Evolutionary conservation across 2,888 invertebrate genomes (phyloP), one percentile per base, ranked within the genome.

Genomic region (Adineta ricciae): DNA sequence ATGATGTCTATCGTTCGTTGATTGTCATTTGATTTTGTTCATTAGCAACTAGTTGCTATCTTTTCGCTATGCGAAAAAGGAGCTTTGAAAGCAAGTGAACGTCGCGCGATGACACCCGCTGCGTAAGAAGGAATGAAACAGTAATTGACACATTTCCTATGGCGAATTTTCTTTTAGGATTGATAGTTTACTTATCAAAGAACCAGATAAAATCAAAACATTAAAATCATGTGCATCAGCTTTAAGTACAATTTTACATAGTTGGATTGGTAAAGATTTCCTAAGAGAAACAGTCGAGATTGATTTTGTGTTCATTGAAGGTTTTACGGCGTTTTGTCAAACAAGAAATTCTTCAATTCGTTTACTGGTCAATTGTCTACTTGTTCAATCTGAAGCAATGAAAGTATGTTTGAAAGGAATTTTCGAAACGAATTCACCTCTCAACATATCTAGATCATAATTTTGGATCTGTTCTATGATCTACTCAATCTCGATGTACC

Each of bases 241-340:
- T 27, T 16, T 64, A 14, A 64, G 21, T 19, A 32, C 8, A 27
- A 32, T 64, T 8, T 64, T 64, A 32, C 27, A 32, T 9, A 64
- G 64, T 64, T 64, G 64, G 64, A 64, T 64, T 14, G 64, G 64
- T 64, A 64, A 14, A 73, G 24, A 56, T 16, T 56, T 56, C n/a
- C n/a, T n/a, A n/a, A 3, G 27, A 64, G n/a, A 24, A 11, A 8
- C 27, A 11, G 14, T 64, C 7, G 1, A 21, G 5, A 8, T 46
- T 19, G n/a, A 64, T 64, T 9, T 64, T 27, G 3, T 64, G 14
- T 9, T 8, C 4, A 64, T 64, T 64, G 27, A 27, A 78, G 73
- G 73, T 38, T 78, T 78, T n/a, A 78, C 73, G 11, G 73, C 41
- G 24, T 78, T 78, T 78, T 78, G 73, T 78, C 73, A 78, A 41